These are phyloP conservation scores for Trissolcus brochymenae DNA, from an alignment of 2,888 invertebrate genomes.

Conservation along the genomic window DNA sequence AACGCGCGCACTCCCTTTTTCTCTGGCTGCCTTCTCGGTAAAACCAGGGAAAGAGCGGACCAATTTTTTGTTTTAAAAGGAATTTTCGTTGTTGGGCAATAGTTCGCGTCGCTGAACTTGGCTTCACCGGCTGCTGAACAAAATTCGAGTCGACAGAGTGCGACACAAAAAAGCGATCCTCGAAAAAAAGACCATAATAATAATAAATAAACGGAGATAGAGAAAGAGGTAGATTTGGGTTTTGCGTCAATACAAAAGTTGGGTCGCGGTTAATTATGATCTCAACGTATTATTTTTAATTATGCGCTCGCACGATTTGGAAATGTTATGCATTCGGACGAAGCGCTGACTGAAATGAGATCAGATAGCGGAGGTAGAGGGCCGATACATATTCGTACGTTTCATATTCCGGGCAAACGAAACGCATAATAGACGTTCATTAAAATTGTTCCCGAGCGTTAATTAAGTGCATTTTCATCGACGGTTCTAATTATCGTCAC, in stretches of 20 bases:
- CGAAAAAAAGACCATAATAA: background rate
- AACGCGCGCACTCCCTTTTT: constrained; percentile 35
- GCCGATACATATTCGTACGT: constrained; percentile 44
- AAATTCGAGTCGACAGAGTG: background rate
- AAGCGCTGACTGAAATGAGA: constrained; percentile 45
- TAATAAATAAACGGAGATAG: background rate
- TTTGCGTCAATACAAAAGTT: constrained; percentile 18
- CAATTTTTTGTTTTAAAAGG: background rate
- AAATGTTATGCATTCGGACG: constrained; percentile 47
- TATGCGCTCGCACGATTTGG: constrained; percentile 49
- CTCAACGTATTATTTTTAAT: constrained; percentile 39
- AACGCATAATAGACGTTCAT: constrained; percentile 51
- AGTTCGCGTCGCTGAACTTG: constrained; percentile 30
- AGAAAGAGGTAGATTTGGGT: background rate
- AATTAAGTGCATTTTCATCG: constrained; percentile 58
- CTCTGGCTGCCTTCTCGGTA: constrained; percentile 49
- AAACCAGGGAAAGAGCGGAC: background rate
- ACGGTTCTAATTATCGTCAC: constrained; percentile 52
- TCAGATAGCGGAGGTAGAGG: constrained; percentile 38
- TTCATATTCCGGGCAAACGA: constrained; percentile 47
- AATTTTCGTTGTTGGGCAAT: background rate
- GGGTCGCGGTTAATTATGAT: constrained; percentile 31
- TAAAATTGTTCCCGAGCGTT: constrained; percentile 49
- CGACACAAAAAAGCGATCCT: constrained; percentile 2
- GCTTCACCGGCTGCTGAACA: background rate